Evolutionary conservation across 2,888 invertebrate genomes (phyloP), one percentile per base, ranked within the genome.

Genomic region (Eretmocerus hayati): DNA sequence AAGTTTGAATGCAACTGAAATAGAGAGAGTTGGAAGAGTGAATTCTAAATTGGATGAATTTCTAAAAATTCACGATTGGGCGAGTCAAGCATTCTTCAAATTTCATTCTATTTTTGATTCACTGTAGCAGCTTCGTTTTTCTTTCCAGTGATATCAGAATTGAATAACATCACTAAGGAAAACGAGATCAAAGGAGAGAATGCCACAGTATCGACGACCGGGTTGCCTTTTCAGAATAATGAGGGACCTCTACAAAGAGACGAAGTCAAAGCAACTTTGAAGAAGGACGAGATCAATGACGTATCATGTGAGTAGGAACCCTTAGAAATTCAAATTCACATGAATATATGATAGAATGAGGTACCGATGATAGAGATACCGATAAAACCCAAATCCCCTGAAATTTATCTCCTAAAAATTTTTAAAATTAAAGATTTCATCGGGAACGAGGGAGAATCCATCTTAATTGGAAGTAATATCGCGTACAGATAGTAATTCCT

Each of bases 171-270:
- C 50, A 80, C 80, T 49, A 81, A 82, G 59, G 79, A 79, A 58
- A 80, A 80, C 39, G 66, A 72, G 56, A 64, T 60, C 61, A 73
- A 67, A 65, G 74, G 67, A 64, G 69, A 62, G 63, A 50, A 48
- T 16, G 43, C 21, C 20, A 48, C 50, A 15, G 41, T 23, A 18
- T 30, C 44, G 20, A 43, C 73, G 47, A 74, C 74, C 56, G 75
- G 75, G 56, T 75, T 74, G 58, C 65, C 71, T 53, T 71, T 71
- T 61, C 67, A 71, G 60, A 75, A 76, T 56, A 75, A 73, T 60
- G 83, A 83, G 68, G 81, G 81, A 72, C 81, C 83, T 52, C 71
- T 83, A 60, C 83, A 83, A 69, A 75, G 82, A 58, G 83, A 84
- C 70, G 83, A 82, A 71, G 82, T 83, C 54, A 81, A 83, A 64